Evolutionary conservation across 2,113 vertebrate genomes (phyloP).

Genomic region (Gobiocypris rarus): DNA sequence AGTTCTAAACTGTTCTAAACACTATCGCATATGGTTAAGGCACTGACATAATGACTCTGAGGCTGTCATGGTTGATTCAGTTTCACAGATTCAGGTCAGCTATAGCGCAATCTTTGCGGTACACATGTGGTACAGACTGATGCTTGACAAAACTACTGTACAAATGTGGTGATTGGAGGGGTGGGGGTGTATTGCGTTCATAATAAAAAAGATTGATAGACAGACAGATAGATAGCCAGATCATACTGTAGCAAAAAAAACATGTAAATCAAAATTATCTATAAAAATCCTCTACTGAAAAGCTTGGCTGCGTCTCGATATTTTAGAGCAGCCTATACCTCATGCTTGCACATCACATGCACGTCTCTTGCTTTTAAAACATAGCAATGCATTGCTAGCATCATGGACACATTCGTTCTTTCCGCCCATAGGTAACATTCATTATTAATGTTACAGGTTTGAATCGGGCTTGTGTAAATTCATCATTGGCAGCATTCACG

Average conservation of each 20-base stretch:
- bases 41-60: not conserved
- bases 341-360: no score
- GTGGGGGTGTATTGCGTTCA: not conserved
- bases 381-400: not conserved
- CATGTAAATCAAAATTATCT: no score
- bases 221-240: not conserved
- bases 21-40: not conserved
- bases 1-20: not conserved
- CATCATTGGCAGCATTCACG: conserved; percentile 67
- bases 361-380: not conserved
- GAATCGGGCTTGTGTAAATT: conserved; percentile 49
- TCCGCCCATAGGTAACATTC: not conserved
- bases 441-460: conserved; percentile 37
- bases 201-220: not conserved
- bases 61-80: not conserved
- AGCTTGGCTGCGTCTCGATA: no score
- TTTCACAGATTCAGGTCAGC: not conserved
- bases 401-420: not conserved
- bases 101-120: not conserved
- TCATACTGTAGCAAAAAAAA: no score
- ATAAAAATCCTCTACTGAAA: not conserved
- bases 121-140: not conserved
- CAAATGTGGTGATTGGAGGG: not conserved
- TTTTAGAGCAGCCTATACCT: no score
- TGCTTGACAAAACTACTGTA: not conserved